A percentile compares a stretch with the other conserved stretches of the same genome.
Conservation (phyloP, 2,113 vertebrate genomes). For the Tyrannus savana region DNA sequence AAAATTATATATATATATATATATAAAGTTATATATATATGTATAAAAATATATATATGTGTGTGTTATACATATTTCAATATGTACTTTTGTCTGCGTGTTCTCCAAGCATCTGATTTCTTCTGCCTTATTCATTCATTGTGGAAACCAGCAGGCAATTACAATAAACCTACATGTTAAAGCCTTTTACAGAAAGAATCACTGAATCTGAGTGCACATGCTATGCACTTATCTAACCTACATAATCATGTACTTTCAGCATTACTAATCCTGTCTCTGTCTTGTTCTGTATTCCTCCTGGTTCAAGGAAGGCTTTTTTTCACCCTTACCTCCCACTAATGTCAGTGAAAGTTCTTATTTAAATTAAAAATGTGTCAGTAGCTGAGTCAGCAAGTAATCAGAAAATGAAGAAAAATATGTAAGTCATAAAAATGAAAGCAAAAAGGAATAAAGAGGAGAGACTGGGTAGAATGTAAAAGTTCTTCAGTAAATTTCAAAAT, state of each 20-base stretch:
- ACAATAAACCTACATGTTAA: neutral
- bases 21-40: neutral
- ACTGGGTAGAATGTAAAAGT: neutral
- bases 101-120: neutral
- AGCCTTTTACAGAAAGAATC: neutral
- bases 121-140: neutral
- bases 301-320: neutral
- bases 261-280: neutral
- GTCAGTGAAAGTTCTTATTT: neutral
- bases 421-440: neutral
- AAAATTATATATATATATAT: no score
- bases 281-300: neutral
- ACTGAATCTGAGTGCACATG: neutral
- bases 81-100: neutral
- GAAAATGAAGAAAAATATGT: neutral
- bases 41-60: neutral
- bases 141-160: neutral
- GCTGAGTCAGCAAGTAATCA: neutral
- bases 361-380: neutral
- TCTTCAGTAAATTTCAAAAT: neutral
- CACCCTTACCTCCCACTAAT: neutral
- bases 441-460: neutral
- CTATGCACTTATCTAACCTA: neutral
- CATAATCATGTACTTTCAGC: neutral
- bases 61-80: neutral